Evolutionary conservation across 2,888 invertebrate genomes (phyloP), one percentile per base, ranked within the genome.

Genomic region (Lydus trimaculatus): DNA sequence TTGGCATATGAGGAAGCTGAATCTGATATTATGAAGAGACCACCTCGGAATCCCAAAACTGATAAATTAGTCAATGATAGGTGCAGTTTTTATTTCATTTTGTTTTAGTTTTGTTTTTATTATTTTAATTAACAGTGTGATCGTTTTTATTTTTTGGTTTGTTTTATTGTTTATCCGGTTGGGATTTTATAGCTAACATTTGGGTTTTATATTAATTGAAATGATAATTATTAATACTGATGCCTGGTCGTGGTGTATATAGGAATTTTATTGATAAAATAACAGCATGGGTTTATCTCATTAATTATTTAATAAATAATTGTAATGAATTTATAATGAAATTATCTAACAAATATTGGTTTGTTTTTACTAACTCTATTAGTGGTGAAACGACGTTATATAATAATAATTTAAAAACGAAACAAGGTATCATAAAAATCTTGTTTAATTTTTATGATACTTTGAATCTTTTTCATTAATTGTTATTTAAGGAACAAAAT

Each of bases 51-150:
- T 86, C 95, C 96, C 78, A 89, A 89, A 87, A 90, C 90, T 84
- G 96, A 96, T 90, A 95, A 95, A 89, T 92, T 96, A 85, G 96
- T 97, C 87, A 96, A 96, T 87, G 93, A 92, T 91, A 95, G 96
- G 94, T 95, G 90, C 82, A 75, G 80, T 81, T 78, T 71, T 73
- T 76, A 15, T 36, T 43, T 76, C 65, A 56, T 58, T n/a, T 66
- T 66, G 31, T 61, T 64, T 62, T 56, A 52, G 59, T 61, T 43
- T 66, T 39, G 11, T 64, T 66, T 66, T 65, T 60, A 71, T 64
- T 71, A 71, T 72, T 64, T 56, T 33, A 63, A 43, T 65, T 69
- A 69, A 63, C 59, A 68, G 31, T 72, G 65, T 65, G 65, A 60
- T 52, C 61, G 61, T 64, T 63, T 69, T 56, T 48, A 75, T 75